These are phyloP conservation scores for Berghia stephanieae DNA, from an alignment of 1,140 invertebrate genomes.

Conservation along the genomic window DNA sequence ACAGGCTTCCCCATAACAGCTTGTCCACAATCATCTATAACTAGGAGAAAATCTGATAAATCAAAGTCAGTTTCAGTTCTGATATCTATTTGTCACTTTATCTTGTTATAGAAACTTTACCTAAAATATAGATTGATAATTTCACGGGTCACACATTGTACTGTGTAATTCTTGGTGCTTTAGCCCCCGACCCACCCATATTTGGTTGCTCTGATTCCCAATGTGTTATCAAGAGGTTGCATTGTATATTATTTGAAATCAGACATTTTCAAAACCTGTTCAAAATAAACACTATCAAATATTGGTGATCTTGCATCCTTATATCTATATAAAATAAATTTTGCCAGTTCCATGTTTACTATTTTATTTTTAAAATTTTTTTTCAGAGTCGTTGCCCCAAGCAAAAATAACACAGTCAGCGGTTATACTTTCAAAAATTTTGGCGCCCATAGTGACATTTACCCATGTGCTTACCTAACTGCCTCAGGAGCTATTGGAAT, in stretches of 20 bases:
- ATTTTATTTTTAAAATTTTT: neutral
- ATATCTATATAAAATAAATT: neutral
- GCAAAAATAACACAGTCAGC: conserved; percentile 40
- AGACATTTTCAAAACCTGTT: no score
- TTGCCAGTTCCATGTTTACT: neutral
- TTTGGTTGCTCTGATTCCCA: no score
- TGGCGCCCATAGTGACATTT: conserved; percentile 76
- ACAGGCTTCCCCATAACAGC: neutral
- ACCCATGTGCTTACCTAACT: conserved; percentile 76
- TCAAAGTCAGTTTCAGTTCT: neutral
- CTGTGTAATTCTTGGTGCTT: no score
- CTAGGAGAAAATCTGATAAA: neutral
- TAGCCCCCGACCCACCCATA: neutral
- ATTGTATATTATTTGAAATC: no score
- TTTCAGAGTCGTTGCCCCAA: conserved; percentile 60
- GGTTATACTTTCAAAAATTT: conserved; percentile 70
- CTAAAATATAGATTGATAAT: no score
- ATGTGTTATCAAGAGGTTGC: no score
- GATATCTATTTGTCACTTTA: neutral
- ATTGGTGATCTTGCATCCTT: neutral
- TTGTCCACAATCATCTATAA: neutral
- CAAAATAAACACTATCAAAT: neutral
- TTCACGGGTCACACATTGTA: no score
- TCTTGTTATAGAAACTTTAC: conserved; percentile 4
- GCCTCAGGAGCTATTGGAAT: conserved; percentile 79